phyloP scores from a whole-genome alignment of 2,888 invertebrate species.

The Hyposoter dolosus region DNA sequence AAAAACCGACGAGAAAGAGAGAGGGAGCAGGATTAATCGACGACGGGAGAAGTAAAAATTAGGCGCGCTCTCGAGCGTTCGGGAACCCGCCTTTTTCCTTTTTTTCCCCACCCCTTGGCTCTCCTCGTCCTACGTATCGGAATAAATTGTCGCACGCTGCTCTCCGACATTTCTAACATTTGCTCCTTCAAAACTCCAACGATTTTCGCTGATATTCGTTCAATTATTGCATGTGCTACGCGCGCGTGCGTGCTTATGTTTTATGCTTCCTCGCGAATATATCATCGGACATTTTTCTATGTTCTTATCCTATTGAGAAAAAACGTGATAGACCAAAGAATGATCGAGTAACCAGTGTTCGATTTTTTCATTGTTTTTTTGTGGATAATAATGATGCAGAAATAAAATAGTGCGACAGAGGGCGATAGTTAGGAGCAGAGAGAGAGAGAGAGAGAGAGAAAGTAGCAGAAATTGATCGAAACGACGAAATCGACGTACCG shows the following conservation, averaged over 20 bases:
- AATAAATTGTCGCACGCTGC: background rate
- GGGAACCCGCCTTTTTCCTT: background rate
- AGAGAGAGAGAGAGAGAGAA: background rate
- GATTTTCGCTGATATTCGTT: background rate
- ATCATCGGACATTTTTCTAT: background rate
- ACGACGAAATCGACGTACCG: slow-evolving; percentile 10
- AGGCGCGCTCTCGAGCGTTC: slow-evolving; percentile 16
- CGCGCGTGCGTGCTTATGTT: slow-evolving; percentile 1
- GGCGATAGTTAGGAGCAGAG: background rate
- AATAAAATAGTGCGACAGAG: slow-evolving; percentile 4
- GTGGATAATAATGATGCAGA: background rate
- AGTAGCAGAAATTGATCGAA: background rate
- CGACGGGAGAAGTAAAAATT: background rate
- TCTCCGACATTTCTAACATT: background rate
- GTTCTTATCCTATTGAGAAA: background rate
- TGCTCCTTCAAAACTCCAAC: background rate
- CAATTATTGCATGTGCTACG: slow-evolving; percentile 17
- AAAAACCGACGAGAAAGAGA: background rate
- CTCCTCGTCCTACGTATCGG: background rate
- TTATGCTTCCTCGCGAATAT: background rate
- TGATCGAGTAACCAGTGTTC: background rate
- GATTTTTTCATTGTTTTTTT: slow-evolving; percentile 22
- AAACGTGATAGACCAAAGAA: background rate
- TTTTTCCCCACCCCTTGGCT: background rate
- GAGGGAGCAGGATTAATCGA: background rate